Conservation (phyloP, 1,140 invertebrate species). For the Drosophila ironensis region DNA sequence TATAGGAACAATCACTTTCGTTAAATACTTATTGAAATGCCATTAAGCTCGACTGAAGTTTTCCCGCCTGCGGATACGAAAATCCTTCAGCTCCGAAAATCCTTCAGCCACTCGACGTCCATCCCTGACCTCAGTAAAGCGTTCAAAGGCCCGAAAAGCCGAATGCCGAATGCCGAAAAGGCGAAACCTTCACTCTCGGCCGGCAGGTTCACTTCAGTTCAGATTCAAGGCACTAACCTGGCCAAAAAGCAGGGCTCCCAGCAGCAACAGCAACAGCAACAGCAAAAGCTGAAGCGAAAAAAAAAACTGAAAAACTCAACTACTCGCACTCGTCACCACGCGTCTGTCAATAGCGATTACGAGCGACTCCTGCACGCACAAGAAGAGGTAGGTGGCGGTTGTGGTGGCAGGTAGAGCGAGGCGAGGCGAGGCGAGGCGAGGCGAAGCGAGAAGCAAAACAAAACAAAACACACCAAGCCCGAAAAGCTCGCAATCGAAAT, state of each 20-base stretch:
- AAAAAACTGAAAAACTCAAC: too few relatives aligned
- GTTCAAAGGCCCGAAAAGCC: constrained; percentile 30
- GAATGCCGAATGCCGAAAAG: neutral
- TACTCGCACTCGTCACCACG: constrained; percentile 20
- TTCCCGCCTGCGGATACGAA: too few relatives aligned
- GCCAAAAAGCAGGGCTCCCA: constrained; percentile 34
- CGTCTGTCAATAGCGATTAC: constrained; percentile 45
- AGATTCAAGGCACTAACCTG: constrained; percentile 60
- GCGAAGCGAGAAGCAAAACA: constrained; percentile 14
- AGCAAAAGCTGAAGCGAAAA: too few relatives aligned
- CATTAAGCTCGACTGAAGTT: too few relatives aligned
- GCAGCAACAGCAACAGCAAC: too few relatives aligned
- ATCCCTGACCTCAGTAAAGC: constrained; percentile 41
- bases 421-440: constrained; percentile 30
- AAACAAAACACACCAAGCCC: constrained; percentile 36
- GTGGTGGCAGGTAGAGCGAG: too few relatives aligned
- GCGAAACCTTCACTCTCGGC: constrained; percentile 32
- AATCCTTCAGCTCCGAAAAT: neutral
- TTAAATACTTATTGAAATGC: too few relatives aligned
- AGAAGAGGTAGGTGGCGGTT: too few relatives aligned
- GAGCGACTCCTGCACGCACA: constrained; percentile 30
- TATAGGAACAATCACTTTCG: too few relatives aligned
- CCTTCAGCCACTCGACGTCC: constrained; percentile 28
- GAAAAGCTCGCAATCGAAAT: constrained; percentile 61
- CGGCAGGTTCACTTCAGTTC: constrained; percentile 54